Percentiles rank a stretch among this genome's conserved stretches.
These are phyloP conservation scores for Pyrrhosoma nymphula DNA, from an alignment of 2,888 invertebrate species.

Conservation along the genomic window DNA sequence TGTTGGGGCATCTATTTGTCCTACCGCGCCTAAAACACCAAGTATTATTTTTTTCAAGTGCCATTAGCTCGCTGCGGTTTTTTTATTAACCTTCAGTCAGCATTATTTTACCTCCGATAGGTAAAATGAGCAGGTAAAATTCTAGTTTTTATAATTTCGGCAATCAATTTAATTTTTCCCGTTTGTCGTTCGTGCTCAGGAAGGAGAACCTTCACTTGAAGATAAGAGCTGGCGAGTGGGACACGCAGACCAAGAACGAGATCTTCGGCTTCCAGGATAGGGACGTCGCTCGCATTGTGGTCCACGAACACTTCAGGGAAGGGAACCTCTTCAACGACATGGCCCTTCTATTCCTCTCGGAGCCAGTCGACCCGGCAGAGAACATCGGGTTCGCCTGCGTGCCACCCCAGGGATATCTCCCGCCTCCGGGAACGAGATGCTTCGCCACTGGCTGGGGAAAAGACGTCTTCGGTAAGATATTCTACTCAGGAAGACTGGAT, in stretches of 20 bases:
- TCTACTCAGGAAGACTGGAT: conserved; percentile 28
- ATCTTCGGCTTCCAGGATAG: conserved; percentile 86
- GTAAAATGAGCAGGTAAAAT: no score
- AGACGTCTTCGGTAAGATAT: conserved; percentile 81
- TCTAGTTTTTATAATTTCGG: no score
- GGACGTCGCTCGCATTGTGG: conserved; percentile 70
- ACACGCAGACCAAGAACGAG: conserved; percentile 87
- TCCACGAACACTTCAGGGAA: conserved; percentile 69
- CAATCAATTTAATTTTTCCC: neutral
- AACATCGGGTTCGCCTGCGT: conserved; percentile 84
- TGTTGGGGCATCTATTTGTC: no score
- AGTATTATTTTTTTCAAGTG: no score
- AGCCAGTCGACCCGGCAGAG: conserved; percentile 75
- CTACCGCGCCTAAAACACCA: no score
- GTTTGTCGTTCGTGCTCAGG: conserved; percentile 39
- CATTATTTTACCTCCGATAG: no score
- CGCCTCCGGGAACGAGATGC: conserved; percentile 68
- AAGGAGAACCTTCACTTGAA: conserved; percentile 76
- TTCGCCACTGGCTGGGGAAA: conserved; percentile 71
- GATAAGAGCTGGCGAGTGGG: conserved; percentile 90
- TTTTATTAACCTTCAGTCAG: no score
- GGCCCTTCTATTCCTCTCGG: conserved; percentile 70
- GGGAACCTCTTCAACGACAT: conserved; percentile 71
- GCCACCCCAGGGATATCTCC: conserved; percentile 68
- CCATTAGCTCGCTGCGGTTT: no score